Percentiles rank a stretch among this genome's conserved stretches.
phyloP scores from a whole-genome alignment of 2,113 vertebrate genomes.

The Austrofundulus limnaeus region DNA sequence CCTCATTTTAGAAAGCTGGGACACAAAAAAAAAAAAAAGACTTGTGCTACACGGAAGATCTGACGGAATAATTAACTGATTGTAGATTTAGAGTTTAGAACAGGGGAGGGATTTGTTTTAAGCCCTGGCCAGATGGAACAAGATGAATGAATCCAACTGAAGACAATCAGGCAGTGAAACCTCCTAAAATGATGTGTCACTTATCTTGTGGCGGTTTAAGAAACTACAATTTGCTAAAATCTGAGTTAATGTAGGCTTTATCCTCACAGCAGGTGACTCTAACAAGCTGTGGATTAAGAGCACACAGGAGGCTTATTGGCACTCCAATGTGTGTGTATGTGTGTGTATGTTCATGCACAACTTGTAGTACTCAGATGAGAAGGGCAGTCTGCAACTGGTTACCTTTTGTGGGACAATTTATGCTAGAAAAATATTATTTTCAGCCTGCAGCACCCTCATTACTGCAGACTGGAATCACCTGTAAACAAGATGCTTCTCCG shows the following conservation, averaged over 20 bases:
- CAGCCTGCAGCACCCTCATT: too few relatives aligned
- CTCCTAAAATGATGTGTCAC: slow-evolving; percentile 22
- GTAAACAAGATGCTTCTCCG: too few relatives aligned
- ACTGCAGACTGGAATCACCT: too few relatives aligned
- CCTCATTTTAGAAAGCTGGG: neutral
- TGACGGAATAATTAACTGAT: slow-evolving; percentile 54
- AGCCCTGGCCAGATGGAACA: slow-evolving; percentile 42
- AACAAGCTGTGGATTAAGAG: slow-evolving; percentile 35
- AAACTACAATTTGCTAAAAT: neutral
- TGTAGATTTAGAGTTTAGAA: slow-evolving; percentile 37
- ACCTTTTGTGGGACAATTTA: too few relatives aligned
- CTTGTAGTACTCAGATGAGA: neutral
- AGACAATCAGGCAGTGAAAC: slow-evolving; percentile 15
- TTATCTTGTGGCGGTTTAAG: neutral
- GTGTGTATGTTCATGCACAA: neutral
- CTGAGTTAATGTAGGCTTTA: slow-evolving; percentile 16
- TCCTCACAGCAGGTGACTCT: slow-evolving; percentile 47
- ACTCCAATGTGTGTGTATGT: neutral
- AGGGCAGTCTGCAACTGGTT: neutral
- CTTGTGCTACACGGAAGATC: neutral
- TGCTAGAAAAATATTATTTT: neutral
- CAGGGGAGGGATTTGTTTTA: slow-evolving; percentile 10
- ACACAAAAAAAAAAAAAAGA: neutral
- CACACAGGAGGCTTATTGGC: slow-evolving; percentile 35
- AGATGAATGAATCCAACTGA: slow-evolving; percentile 20